A percentile compares a stretch with the other conserved stretches of the same genome.
Conservation (phyloP, 2,797 vertebrate genomes). For the Propithecus deckenii region DNA sequence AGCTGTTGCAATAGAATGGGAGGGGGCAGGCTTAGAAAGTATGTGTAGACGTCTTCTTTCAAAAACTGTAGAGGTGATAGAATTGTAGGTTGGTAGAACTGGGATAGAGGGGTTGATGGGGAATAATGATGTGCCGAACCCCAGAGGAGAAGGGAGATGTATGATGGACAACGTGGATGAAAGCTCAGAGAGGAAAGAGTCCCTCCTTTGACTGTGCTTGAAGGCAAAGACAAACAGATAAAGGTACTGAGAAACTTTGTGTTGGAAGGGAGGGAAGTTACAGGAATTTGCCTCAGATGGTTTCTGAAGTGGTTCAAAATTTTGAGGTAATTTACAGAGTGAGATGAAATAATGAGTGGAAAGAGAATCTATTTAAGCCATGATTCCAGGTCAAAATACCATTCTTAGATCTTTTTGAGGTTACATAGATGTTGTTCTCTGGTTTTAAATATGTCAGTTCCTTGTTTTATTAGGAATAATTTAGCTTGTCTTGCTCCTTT, state of each 20-base stretch:
- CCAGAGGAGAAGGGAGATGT: not conserved
- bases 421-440: not conserved
- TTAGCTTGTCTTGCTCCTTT: constrained; percentile 39
- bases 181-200: not conserved
- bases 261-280: not conserved
- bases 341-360: not conserved
- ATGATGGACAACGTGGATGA: too few species aligned
- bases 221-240: not conserved
- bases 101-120: not conserved
- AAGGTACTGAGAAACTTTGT: not conserved
- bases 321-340: not conserved
- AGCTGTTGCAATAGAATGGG: not conserved
- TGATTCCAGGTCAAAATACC: not conserved
- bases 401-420: constrained; percentile 20
- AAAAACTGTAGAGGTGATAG: not conserved
- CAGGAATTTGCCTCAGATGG: not conserved
- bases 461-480: constrained; percentile 25
- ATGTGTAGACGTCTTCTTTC: not conserved
- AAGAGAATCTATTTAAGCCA: not conserved
- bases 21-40: not conserved
- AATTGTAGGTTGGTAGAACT: not conserved
- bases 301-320: not conserved
- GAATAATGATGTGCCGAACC: not conserved
- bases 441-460: not conserved
- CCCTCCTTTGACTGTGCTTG: not conserved